These are phyloP conservation scores for Hipparchia semele DNA, from an alignment of 2,888 invertebrate genomes.

Conservation along the genomic window DNA sequence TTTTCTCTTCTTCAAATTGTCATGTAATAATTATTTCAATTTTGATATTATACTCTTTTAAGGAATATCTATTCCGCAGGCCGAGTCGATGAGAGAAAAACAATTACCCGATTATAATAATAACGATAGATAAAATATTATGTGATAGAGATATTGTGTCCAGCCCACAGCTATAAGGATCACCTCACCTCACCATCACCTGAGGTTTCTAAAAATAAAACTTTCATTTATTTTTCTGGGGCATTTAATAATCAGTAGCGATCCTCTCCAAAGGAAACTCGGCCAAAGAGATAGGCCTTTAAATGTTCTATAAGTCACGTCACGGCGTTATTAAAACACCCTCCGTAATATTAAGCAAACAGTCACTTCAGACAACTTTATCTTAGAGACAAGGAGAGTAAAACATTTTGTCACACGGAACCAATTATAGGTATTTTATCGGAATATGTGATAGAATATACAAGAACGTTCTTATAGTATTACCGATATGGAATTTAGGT, in stretches of 20 bases:
- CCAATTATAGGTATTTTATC: constrained; percentile 9
- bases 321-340: constrained; percentile 54
- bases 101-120: too few species aligned
- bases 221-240: constrained; percentile 7
- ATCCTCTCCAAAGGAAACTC: constrained; percentile 20
- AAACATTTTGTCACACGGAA: constrained; percentile 1
- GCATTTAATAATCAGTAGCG: constrained; percentile 1
- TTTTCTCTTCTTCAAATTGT: too few species aligned
- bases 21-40: too few species aligned
- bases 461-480: background rate
- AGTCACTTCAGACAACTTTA: constrained; percentile 33
- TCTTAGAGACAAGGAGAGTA: constrained; percentile 24
- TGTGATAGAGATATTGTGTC: too few species aligned
- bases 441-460: background rate
- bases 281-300: constrained; percentile 53
- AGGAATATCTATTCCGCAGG: too few species aligned
- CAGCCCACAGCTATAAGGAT: background rate
- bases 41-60: too few species aligned
- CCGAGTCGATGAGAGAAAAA: too few species aligned
- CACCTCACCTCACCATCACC: too few species aligned
- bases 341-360: constrained; percentile 39
- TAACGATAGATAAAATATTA: too few species aligned
- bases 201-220: background rate
- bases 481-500: background rate
- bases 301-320: constrained; percentile 68